Percentiles rank a stretch among this genome's conserved stretches.
Conservation (phyloP, 2,113 vertebrate genomes). For the Ascaphus truei region DNA sequence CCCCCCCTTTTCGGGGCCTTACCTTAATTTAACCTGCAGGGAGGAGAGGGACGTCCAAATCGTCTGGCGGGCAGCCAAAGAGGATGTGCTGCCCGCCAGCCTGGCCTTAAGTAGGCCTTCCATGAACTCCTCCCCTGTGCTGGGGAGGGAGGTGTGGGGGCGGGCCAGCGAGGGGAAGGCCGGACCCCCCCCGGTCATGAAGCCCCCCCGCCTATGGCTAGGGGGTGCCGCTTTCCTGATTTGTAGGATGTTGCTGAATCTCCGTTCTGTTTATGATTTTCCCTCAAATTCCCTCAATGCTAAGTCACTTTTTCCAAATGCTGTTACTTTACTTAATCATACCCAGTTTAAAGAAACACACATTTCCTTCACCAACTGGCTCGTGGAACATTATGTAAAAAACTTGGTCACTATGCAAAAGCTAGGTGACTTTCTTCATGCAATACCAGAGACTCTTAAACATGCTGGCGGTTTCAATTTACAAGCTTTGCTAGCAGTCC, state of each 20-base stretch:
- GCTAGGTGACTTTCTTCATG: conserved; percentile 62
- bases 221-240: no score
- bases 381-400: conserved; percentile 62
- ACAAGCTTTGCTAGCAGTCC: conserved; percentile 63
- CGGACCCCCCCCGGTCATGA: no score
- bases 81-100: no score
- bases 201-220: no score
- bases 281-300: conserved; percentile 54
- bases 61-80: no score
- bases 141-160: no score
- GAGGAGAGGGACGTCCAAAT: no score
- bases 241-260: conserved; percentile 65
- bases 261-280: conserved; percentile 65
- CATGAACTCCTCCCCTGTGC: no score
- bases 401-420: conserved; percentile 72
- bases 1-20: no score
- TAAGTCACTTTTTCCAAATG: conserved; percentile 36
- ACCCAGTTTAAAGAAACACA: conserved; percentile 45
- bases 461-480: conserved; percentile 64
- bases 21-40: no score
- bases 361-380: conserved; percentile 61
- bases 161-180: no score
- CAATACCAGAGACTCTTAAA: conserved; percentile 56
- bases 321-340: conserved; percentile 37
- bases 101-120: no score